Evolutionary conservation across 37 sponge, comb jelly and placozoan genomes (phyloP), one percentile per base, ranked within the genome.

Genomic region (Axinella damicornis): DNA sequence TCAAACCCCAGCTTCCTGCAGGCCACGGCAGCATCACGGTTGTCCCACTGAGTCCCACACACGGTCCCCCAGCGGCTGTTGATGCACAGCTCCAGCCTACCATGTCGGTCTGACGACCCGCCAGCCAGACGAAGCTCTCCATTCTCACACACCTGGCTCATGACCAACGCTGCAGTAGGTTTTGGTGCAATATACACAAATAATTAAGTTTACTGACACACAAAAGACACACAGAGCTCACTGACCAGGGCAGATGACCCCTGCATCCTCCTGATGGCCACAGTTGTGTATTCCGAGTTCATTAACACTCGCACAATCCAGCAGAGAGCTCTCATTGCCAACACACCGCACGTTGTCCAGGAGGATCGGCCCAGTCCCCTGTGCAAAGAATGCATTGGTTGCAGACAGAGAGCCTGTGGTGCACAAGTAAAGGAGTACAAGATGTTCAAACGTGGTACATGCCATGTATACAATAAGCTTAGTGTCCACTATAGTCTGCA

Each of bases 71-170:
- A 90, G 0, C 37, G 20, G 22, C 67, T 71, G 64, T 78, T 84
- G 65, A 74, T 65, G 73, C 83, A 90, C 2, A 85, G 28, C 53
- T 90, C 91, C 24, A 90, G 85, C 31, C 91, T 70, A 32, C 88
- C 88, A n/a, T 80, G 68, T 9, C 55, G 25, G n/a, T 18, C 37
- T 21, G 27, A 39, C 24, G 54, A 5, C 11, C 81, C 80, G 0
- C 68, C 74, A 6, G 17, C 67, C 34, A 87, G 65, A 30, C 88
- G 55, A 12, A 87, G 40, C 0, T 73, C 74, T 24, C 88, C 88
- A 54, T 80, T 64, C 25, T 55, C 57, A 63, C 80, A 87, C 0
- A 35, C 9, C 46, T 46, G 4, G 46, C 9, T 46, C 46, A 46
- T 9, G 9, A n/a, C n/a, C n/a, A n/a, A n/a, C 20, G 65, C 30